A percentile compares a stretch with the other conserved stretches of the same genome.
phyloP scores from a whole-genome alignment of 2,888 invertebrate genomes.

The Pseudeuparius sepicola region DNA sequence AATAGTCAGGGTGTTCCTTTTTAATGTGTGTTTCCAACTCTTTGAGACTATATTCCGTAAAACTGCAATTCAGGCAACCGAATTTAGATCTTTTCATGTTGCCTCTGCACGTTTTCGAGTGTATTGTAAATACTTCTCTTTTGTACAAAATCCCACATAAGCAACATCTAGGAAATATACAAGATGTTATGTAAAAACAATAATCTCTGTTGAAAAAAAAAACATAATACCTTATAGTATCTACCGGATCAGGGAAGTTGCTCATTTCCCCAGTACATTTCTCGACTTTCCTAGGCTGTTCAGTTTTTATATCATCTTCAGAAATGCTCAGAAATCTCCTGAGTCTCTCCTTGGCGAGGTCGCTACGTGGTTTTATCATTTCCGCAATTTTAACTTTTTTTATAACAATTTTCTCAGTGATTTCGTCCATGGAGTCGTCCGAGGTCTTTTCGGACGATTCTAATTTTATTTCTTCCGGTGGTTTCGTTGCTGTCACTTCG shows the following conservation, averaged over 20 bases:
- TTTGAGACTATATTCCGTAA: conserved; percentile 28
- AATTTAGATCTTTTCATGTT: conserved; percentile 26
- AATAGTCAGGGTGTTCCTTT: conserved; percentile 21
- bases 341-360: conserved; percentile 24
- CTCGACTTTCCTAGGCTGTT: conserved; percentile 20
- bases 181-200: too few relatives aligned
- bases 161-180: conserved; percentile 31
- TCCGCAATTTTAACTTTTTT: neutral
- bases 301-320: conserved; percentile 25
- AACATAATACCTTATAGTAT: conserved; percentile 25
- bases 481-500: conserved; percentile 1
- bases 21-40: conserved; percentile 31
- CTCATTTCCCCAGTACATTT: conserved; percentile 27
- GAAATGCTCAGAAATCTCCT: conserved; percentile 32
- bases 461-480: conserved; percentile 1
- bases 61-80: conserved; percentile 33
- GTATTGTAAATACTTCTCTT: conserved; percentile 27
- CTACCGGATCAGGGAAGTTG: conserved; percentile 29
- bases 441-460: neutral
- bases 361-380: neutral
- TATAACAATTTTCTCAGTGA: conserved; percentile 2
- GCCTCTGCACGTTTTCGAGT: conserved; percentile 29
- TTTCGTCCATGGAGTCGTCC: too few relatives aligned
- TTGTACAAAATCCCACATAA: conserved; percentile 31
- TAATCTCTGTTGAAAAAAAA: conserved; percentile 2